phyloP scores from a whole-genome alignment of 2,797 vertebrate species.

The Gallinago solitaria region DNA sequence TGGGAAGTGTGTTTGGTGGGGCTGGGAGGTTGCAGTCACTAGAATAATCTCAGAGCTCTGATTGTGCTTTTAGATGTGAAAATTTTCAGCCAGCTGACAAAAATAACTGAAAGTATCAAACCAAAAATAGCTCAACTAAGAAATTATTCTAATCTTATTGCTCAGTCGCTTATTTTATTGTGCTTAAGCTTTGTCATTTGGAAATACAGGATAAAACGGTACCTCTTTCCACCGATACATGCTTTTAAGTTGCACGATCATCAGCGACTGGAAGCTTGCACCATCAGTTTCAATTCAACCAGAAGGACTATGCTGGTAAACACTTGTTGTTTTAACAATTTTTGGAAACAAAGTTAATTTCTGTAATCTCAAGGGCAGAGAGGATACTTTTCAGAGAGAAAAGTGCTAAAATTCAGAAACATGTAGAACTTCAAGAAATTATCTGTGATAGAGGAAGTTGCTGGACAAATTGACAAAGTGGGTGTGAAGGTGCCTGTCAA shows the following conservation, averaged over 20 bases:
- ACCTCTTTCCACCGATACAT: fast-evolving
- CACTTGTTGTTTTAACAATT: not conserved
- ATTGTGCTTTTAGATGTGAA: not conserved
- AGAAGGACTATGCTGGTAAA: not conserved
- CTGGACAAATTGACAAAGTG: not conserved
- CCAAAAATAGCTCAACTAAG: not conserved
- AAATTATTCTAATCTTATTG: not conserved
- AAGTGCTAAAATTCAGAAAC: not conserved
- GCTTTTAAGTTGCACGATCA: not conserved
- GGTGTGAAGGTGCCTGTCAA: not conserved
- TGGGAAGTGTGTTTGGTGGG: not conserved
- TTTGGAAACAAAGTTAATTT: not conserved
- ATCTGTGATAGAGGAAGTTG: not conserved
- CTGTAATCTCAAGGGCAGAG: not conserved
- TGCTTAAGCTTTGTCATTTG: not conserved
- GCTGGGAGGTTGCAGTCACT: not conserved
- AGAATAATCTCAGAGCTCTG: not conserved
- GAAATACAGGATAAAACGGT: not conserved
- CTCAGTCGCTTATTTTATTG: not conserved
- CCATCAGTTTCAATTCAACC: not conserved
- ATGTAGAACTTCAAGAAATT: not conserved
- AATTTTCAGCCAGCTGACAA: not conserved
- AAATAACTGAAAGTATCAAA: not conserved
- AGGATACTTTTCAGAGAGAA: not conserved
- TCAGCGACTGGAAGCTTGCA: not conserved